These are phyloP conservation scores for Stomatorhinus walkeri DNA, from an alignment of 2,797 vertebrate genomes.

Conservation along the genomic window DNA sequence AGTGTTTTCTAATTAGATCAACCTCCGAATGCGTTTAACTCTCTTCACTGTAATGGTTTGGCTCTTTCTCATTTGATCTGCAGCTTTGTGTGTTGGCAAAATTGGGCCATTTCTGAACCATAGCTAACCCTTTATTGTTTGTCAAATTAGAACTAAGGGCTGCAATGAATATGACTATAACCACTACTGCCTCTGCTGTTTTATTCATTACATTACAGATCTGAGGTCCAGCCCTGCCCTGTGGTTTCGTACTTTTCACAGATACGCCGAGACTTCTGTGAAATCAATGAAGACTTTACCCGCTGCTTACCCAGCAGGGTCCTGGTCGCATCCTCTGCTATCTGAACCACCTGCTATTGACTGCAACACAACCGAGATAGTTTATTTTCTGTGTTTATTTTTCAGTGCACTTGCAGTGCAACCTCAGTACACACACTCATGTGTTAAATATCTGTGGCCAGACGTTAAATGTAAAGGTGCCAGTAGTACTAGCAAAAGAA, in stretches of 20 bases:
- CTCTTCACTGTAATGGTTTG: not conserved
- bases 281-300: not conserved
- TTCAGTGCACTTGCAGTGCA: not conserved
- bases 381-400: not conserved
- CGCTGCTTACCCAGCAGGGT: not conserved
- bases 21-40: not conserved
- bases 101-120: not conserved
- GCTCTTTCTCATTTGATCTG: not conserved
- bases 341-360: not conserved
- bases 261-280: not conserved
- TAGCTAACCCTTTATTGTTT: not conserved
- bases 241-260: not conserved
- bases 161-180: not conserved
- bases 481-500: not conserved
- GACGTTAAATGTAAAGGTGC: not conserved
- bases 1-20: constrained; percentile 9
- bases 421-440: not conserved
- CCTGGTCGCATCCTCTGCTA: not conserved
- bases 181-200: not conserved
- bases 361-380: not conserved
- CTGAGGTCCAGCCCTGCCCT: not conserved
- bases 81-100: not conserved
- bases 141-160: not conserved
- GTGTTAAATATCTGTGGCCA: not conserved
- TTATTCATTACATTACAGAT: not conserved